A percentile compares a stretch with the other conserved stretches of the same genome.
Evolutionary conservation across 1,140 invertebrate species (phyloP).

Genomic region (Lasioglossum baleicum): DNA sequence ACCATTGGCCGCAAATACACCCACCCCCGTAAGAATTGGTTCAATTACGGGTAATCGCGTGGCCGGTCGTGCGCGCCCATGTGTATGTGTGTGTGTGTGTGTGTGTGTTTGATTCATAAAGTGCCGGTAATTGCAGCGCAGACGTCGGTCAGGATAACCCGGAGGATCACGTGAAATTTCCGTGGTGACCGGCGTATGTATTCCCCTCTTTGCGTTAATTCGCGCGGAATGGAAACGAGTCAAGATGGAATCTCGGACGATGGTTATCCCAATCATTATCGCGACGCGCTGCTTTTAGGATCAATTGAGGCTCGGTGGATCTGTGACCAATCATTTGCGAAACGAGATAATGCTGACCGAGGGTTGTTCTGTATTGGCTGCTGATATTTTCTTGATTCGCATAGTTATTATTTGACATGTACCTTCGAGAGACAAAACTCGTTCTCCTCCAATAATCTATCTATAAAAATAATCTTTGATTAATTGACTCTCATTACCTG

Average conservation of each 20-base stretch:
- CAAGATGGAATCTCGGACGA: slow-evolving; percentile 25
- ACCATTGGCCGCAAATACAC: slow-evolving; percentile 65
- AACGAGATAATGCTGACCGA: too few relatives aligned
- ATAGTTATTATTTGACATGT: too few relatives aligned
- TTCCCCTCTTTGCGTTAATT: slow-evolving; percentile 28
- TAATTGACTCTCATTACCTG: too few relatives aligned
- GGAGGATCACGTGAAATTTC: slow-evolving; percentile 73
- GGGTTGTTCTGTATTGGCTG: too few relatives aligned
- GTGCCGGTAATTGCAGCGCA: slow-evolving; percentile 73
- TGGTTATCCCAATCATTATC: not conserved
- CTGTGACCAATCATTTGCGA: too few relatives aligned
- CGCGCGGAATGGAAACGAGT: slow-evolving; percentile 17
- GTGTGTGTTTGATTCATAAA: slow-evolving; percentile 73
- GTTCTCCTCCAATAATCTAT: too few relatives aligned
- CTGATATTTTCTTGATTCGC: too few relatives aligned
- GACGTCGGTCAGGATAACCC: slow-evolving; percentile 69
- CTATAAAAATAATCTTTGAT: too few relatives aligned
- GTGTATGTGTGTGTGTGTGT: too few relatives aligned
- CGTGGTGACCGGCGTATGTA: slow-evolving; percentile 58
- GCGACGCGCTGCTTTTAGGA: not conserved
- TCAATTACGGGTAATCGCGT: slow-evolving; percentile 76
- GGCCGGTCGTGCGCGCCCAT: slow-evolving; percentile 46
- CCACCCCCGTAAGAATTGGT: slow-evolving; percentile 74
- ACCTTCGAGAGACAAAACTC: too few relatives aligned
- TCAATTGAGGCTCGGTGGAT: not conserved